Percentiles rank a stretch among this genome's conserved stretches.
Conservation (phyloP, 23 tunicate genomes). For the Phallusia fumigata region DNA sequence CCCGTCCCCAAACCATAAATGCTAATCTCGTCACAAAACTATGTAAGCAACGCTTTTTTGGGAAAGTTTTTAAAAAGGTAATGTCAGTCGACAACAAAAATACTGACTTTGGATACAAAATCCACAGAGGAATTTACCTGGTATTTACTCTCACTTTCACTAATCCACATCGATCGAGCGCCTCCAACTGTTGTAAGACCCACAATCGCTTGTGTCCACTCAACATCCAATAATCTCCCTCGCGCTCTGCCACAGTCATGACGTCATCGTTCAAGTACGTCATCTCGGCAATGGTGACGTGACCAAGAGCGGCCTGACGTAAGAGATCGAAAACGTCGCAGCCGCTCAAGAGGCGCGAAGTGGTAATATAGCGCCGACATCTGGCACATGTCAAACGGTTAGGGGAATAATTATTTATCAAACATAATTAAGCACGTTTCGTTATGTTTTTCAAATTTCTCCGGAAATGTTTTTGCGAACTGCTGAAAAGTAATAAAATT, state of each 20-base stretch:
- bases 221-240: constrained; percentile 29
- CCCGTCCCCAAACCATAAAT: too few relatives aligned
- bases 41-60: too few relatives aligned
- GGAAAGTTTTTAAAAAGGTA: too few relatives aligned
- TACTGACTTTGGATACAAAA: not conserved
- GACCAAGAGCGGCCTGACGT: constrained; percentile 20
- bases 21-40: too few relatives aligned
- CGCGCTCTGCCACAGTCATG: constrained; percentile 35
- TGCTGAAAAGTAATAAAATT: too few relatives aligned
- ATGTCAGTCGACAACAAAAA: not conserved
- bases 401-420: too few relatives aligned
- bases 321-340: constrained; percentile 50
- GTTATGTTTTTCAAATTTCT: too few relatives aligned
- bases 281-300: constrained; percentile 40
- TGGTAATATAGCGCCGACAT: constrained; percentile 7
- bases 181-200: constrained; percentile 44
- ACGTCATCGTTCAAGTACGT: constrained; percentile 31
- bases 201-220: constrained; percentile 67
- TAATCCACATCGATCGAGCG: constrained; percentile 27
- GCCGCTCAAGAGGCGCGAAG: constrained; percentile 49
- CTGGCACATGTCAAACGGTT: not conserved
- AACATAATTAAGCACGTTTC: too few relatives aligned
- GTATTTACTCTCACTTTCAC: constrained; percentile 25
- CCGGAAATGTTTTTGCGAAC: too few relatives aligned
- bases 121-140: constrained; percentile 17